Evolutionary conservation across 2,113 vertebrate genomes (phyloP).

Genomic region (Toxotes chatareus): DNA sequence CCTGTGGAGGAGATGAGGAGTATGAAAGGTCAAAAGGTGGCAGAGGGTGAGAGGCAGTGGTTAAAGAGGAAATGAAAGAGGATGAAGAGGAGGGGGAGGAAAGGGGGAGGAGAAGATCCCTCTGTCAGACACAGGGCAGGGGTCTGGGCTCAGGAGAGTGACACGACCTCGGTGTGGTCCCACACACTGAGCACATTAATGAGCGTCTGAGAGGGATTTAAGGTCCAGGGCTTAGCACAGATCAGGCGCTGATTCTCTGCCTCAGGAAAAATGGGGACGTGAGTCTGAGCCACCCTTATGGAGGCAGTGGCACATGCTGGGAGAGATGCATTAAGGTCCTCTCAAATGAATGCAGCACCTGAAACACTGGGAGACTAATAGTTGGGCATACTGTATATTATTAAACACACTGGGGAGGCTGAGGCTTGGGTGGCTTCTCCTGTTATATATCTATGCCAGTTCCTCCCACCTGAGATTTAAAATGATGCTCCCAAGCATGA

Average conservation of each 20-base stretch:
- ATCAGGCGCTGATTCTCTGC: constrained; percentile 68
- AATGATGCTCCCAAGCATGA: neutral
- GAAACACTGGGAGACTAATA: neutral
- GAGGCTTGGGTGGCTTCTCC: neutral
- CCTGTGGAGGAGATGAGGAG: constrained; percentile 10
- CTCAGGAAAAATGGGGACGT: constrained; percentile 46
- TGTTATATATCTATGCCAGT: neutral
- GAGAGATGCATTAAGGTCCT: constrained; percentile 33
- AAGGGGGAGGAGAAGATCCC: constrained; percentile 54
- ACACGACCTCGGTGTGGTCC: constrained; percentile 61
- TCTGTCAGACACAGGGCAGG: constrained; percentile 43
- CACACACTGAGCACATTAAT: constrained; percentile 70
- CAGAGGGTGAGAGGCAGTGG: constrained; percentile 8
- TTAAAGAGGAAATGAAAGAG: constrained; percentile 38
- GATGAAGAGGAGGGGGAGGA: constrained; percentile 13
- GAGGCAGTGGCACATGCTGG: constrained; percentile 2
- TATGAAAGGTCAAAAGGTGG: constrained; percentile 16
- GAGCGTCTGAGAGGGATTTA: constrained; percentile 78
- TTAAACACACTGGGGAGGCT: too few relatives aligned
- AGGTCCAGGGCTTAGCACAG: constrained; percentile 69
- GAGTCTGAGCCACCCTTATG: constrained; percentile 38
- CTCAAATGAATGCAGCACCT: constrained; percentile 38
- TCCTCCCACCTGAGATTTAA: neutral
- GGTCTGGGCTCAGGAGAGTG: constrained; percentile 58
- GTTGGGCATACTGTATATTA: neutral